phyloP scores from a whole-genome alignment of 2,113 vertebrate species.

The human region DNA sequence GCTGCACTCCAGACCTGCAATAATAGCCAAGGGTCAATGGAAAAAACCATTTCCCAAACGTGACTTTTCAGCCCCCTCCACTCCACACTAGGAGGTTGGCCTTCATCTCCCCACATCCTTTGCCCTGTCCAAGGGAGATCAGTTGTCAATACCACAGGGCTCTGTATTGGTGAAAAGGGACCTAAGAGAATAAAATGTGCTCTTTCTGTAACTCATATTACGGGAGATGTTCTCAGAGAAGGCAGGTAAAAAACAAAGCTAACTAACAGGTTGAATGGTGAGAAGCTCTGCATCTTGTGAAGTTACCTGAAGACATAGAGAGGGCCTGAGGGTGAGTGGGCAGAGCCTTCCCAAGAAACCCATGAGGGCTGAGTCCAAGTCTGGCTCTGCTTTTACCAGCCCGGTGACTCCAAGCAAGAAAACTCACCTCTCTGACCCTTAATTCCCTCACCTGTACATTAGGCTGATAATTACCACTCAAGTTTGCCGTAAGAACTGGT shows the following conservation, averaged over 20 bases:
- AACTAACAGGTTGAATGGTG: background rate
- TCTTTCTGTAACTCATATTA: background rate
- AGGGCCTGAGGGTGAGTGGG: background rate
- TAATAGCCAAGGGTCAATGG: slow-evolving; percentile 22
- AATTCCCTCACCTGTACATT: background rate
- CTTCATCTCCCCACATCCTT: background rate
- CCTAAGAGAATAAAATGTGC: background rate
- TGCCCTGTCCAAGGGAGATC: fast-evolving
- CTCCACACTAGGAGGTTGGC: fast-evolving
- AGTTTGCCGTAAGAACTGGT: background rate
- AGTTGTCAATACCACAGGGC: background rate
- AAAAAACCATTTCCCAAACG: background rate
- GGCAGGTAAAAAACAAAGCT: background rate
- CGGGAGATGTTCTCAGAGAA: background rate
- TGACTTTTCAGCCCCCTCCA: background rate
- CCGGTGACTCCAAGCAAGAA: background rate
- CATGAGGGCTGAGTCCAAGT: background rate
- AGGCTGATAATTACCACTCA: background rate
- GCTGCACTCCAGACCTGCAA: slow-evolving; percentile 87
- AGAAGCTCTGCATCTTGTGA: background rate
- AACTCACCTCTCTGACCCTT: background rate
- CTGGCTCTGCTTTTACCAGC: background rate
- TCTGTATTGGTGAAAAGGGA: background rate
- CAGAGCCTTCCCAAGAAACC: background rate
- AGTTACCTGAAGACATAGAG: background rate